These are phyloP conservation scores for Tortrix viridana DNA, from an alignment of 2,888 invertebrate species.

Conservation along the genomic window DNA sequence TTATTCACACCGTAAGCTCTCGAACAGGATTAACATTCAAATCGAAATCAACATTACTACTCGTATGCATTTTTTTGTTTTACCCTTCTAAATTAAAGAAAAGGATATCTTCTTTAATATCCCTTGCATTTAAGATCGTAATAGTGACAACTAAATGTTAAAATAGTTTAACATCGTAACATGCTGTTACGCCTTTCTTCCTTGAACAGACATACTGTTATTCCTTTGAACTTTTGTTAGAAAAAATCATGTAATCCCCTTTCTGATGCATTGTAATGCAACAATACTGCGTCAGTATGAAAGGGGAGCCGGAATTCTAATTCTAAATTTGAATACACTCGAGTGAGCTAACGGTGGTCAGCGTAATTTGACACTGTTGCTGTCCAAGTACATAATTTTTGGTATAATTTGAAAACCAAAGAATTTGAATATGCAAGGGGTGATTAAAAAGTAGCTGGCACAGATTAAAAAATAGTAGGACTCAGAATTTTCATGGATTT, in stretches of 20 bases:
- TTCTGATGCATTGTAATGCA: slow-evolving; percentile 35
- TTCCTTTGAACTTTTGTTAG: slow-evolving; percentile 26
- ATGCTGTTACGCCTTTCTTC: too few relatives aligned
- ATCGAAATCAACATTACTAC: slow-evolving; percentile 34
- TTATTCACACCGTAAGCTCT: slow-evolving; percentile 19
- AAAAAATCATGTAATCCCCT: slow-evolving; percentile 63
- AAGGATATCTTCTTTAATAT: too few relatives aligned
- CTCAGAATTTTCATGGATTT: too few relatives aligned
- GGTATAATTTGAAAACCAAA: background rate
- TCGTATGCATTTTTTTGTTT: slow-evolving; percentile 16
- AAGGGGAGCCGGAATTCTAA: slow-evolving; percentile 54
- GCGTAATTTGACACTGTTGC: slow-evolving; percentile 62
- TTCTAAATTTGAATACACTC: slow-evolving; percentile 54
- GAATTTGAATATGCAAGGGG: too few relatives aligned
- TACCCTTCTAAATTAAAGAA: too few relatives aligned
- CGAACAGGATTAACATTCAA: slow-evolving; percentile 20
- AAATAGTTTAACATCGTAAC: too few relatives aligned
- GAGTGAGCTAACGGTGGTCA: slow-evolving; percentile 63
- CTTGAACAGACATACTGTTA: background rate
- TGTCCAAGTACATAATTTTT: slow-evolving; percentile 14
- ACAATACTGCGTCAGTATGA: slow-evolving; percentile 22
- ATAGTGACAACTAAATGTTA: too few relatives aligned
- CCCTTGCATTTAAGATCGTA: too few relatives aligned
- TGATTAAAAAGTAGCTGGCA: too few relatives aligned
- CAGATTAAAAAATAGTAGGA: too few relatives aligned